Evolutionary conservation across 1,140 invertebrate species (phyloP), one percentile per base, ranked within the genome.

Genomic region (Carposina sasakii): DNA sequence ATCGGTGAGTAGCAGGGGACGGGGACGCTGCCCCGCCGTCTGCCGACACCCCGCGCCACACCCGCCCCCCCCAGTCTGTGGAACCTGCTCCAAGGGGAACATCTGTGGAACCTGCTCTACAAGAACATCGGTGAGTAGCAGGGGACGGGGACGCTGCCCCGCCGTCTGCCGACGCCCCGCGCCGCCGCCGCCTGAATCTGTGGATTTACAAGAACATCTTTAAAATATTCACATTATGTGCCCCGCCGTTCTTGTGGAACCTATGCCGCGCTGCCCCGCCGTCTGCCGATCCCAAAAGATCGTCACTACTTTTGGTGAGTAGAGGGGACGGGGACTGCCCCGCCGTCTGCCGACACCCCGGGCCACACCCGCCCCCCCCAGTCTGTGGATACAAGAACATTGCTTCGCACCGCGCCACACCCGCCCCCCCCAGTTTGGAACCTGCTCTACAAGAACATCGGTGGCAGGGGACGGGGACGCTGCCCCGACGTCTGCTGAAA

Each of bases 361-460:
- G 46, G 91, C 93, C 13, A 89, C 90, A 26, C 89, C 88, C 0
- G 92, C 92, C 57, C 92, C 92, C 20, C 87, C 94, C 9, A 92
- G 90, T 33, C 76, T 95, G 6, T 95, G 92, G 91, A 94, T 92
- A 92, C 63, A 92, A 93, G 76, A 95, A 95, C 71, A 95, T 96
- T 51, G 94, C n/a, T n/a, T n/a, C n/a, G n/a, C n/a, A n/a, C n/a
- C n/a, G 92, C 45, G 91, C 93, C 13, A 89, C 90, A 26, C 89
- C 88, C 0, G 92, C 92, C 57, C 92, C 92, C 20, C 87, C 94
- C 9, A 92, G 90, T 33, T 76, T 95, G 92, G 91, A 94, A 93
- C 74, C 86, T 95, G 26, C 78, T 96, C 15, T 92, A 92, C 63
- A 92, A 93, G 76, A 95, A 95, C 71, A 95, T 96, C 52, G 94